Percentiles rank a stretch among this genome's conserved stretches.
Conservation (phyloP, 2,888 invertebrate species). For the Ophion obscuratus region DNA sequence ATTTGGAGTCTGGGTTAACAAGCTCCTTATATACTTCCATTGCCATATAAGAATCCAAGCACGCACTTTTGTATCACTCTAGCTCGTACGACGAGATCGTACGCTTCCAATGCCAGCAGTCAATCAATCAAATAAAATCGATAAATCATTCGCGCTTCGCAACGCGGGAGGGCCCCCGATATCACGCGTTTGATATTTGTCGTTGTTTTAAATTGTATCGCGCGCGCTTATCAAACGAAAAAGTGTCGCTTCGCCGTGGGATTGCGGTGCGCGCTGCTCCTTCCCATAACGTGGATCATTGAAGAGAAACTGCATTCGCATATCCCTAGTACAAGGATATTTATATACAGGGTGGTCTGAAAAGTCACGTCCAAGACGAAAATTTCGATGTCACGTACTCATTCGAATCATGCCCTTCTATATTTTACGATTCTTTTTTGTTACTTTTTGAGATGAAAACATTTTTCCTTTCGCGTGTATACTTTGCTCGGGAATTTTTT, state of each 20-base stretch:
- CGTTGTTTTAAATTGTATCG: constrained; percentile 38
- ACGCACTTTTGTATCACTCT: constrained; percentile 18
- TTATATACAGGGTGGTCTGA: no score
- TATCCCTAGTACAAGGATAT: no score
- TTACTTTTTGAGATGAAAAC: neutral
- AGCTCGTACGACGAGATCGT: constrained; percentile 25
- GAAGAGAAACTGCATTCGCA: constrained; percentile 44
- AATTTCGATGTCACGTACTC: no score
- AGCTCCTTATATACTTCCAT: constrained; percentile 9
- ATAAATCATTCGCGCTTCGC: constrained; percentile 42
- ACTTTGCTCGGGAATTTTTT: no score
- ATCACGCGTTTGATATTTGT: neutral
- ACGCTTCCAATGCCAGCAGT: constrained; percentile 3
- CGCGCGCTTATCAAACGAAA: constrained; percentile 6
- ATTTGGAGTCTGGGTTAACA: constrained; percentile 38
- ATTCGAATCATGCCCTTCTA: no score
- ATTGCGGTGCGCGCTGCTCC: no score
- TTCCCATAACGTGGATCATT: neutral
- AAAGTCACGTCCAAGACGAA: no score
- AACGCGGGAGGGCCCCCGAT: constrained; percentile 9
- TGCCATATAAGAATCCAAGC: neutral
- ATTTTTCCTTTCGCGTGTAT: no score
- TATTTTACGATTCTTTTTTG: neutral
- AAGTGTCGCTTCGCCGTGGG: neutral
- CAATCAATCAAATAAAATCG: constrained; percentile 48